These are phyloP conservation scores for Calephelis nemesis DNA, from an alignment of 1,140 invertebrate species.

Conservation along the genomic window DNA sequence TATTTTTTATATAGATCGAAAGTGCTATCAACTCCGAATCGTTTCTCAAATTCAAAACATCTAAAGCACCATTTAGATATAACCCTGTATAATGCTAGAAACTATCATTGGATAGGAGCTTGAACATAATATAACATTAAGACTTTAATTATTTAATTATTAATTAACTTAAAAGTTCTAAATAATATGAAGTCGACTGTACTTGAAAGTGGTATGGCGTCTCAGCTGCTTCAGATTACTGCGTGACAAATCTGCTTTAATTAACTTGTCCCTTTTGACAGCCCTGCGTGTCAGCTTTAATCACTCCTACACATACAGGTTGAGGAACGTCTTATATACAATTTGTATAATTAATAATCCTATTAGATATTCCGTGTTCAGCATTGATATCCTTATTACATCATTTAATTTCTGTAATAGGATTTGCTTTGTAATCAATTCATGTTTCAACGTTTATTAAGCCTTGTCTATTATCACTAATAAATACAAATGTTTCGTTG, in stretches of 20 bases:
- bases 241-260: conserved; percentile 52
- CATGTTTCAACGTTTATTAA: not conserved
- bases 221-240: conserved; percentile 33
- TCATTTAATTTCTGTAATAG: conserved; percentile 6
- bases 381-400: conserved; percentile 6
- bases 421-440: conserved; percentile 7
- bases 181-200: no score
- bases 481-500: not conserved
- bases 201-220: not conserved
- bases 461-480: not conserved
- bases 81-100: no score
- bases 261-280: conserved; percentile 47
- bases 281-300: conserved; percentile 33
- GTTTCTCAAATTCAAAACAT: no score
- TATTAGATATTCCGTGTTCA: conserved; percentile 1
- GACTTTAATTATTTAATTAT: no score
- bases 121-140: no score
- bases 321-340: conserved; percentile 19
- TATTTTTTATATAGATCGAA: no score
- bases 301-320: conserved; percentile 26
- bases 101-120: no score
- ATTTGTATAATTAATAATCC: conserved; percentile 21
- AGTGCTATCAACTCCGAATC: no score
- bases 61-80: no score
- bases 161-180: no score